Percentiles rank a stretch among this genome's conserved stretches.
Evolutionary conservation across 30 jellyfish, hydroid and myxozoan species (phyloP).

Genomic region (Morbakka virulenta): DNA sequence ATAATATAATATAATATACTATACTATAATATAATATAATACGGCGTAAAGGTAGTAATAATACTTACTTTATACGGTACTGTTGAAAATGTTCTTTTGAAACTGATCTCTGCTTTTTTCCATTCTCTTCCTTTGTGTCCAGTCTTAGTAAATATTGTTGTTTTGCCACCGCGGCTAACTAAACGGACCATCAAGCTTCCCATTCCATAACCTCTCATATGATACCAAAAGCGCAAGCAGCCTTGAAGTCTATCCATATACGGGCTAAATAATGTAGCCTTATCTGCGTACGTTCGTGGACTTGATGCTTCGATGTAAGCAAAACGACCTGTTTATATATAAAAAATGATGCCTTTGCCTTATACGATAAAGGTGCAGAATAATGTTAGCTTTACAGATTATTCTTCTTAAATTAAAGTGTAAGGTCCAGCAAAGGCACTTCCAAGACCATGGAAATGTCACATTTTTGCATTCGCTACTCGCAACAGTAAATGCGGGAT

Average conservation of each 20-base stretch:
- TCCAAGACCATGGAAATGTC: too few relatives aligned
- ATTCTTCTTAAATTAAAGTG: not conserved
- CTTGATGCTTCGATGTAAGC: conserved; percentile 89
- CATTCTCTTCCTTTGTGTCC: conserved; percentile 73
- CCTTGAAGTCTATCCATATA: conserved; percentile 36
- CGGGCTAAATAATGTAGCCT: conserved; percentile 63
- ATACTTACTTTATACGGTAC: not conserved
- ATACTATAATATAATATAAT: too few relatives aligned
- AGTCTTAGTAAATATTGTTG: conserved; percentile 28
- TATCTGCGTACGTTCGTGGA: conserved; percentile 62
- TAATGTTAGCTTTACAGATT: not conserved
- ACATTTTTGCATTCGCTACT: too few relatives aligned
- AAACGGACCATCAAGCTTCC: conserved; percentile 53
- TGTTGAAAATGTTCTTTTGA: not conserved
- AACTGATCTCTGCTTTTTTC: conserved; percentile 24
- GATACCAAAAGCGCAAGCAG: conserved; percentile 84
- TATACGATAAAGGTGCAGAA: not conserved
- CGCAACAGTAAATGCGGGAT: too few relatives aligned
- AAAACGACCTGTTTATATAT: conserved; percentile 19
- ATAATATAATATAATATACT: too few relatives aligned
- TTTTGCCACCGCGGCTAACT: conserved; percentile 11
- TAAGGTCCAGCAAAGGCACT: not conserved
- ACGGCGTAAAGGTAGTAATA: too few relatives aligned
- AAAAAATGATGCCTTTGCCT: conserved; percentile 23
- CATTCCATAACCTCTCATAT: conserved; percentile 76